These are phyloP conservation scores for Catostylus mosaicus DNA, from an alignment of 30 jellyfish, hydroid and myxozoan genomes.

Conservation along the genomic window DNA sequence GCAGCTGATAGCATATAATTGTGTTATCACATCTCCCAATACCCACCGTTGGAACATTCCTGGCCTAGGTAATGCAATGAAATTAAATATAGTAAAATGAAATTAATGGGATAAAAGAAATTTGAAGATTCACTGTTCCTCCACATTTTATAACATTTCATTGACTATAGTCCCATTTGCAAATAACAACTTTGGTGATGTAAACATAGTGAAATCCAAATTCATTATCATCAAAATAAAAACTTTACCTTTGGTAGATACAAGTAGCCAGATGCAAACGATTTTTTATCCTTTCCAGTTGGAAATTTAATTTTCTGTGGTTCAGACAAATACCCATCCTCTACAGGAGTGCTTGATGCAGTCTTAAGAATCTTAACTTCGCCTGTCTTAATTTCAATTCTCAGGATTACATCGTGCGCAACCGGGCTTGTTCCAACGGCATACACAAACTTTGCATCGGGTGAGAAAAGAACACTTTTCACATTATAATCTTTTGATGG, in stretches of 20 bases:
- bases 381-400: slow-evolving; percentile 47
- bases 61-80: too few species aligned
- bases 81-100: too few species aligned
- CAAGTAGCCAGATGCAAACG: slow-evolving; percentile 66
- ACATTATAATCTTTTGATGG: slow-evolving; percentile 46
- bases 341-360: slow-evolving; percentile 51
- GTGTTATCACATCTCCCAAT: too few species aligned
- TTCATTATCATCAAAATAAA: too few species aligned
- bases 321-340: slow-evolving; percentile 63
- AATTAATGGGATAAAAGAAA: too few species aligned
- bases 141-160: too few species aligned
- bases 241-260: slow-evolving; percentile 88
- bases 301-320: slow-evolving; percentile 69
- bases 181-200: too few species aligned
- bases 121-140: too few species aligned
- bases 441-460: slow-evolving; percentile 60
- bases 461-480: slow-evolving; percentile 35
- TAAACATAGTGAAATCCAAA: too few species aligned
- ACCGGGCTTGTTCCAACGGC: slow-evolving; percentile 63
- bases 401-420: slow-evolving; percentile 59
- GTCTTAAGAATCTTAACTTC: slow-evolving; percentile 30
- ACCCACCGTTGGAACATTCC: too few species aligned
- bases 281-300: slow-evolving; percentile 54
- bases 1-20: too few species aligned
- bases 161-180: too few species aligned